These are phyloP conservation scores for Heteromurus nitidus DNA, from an alignment of 2,888 invertebrate genomes.

Conservation along the genomic window DNA sequence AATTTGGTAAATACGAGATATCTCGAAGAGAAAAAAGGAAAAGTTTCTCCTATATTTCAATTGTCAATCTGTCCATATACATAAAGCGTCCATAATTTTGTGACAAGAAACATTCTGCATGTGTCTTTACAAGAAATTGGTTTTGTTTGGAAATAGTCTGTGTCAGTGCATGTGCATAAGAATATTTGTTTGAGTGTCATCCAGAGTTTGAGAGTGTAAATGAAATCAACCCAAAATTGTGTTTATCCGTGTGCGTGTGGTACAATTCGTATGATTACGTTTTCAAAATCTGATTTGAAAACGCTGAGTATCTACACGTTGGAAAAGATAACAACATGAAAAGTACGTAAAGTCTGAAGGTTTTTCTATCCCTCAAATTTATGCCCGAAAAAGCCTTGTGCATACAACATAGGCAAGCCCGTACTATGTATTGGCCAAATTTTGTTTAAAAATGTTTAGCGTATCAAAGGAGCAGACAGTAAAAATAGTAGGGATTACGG, in stretches of 20 bases:
- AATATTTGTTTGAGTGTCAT: neutral
- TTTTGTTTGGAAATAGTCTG: constrained; percentile 7
- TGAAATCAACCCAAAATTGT: too few species aligned
- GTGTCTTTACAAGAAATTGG: neutral
- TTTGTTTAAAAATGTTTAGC: constrained; percentile 6
- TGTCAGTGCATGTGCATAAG: neutral
- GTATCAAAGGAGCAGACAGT: constrained; percentile 6
- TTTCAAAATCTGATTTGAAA: too few species aligned
- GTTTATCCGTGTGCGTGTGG: too few species aligned
- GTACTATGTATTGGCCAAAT: too few species aligned
- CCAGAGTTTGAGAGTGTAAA: too few species aligned
- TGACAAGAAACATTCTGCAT: neutral
- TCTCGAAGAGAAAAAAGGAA: neutral
- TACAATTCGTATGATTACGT: too few species aligned
- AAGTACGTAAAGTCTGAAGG: neutral
- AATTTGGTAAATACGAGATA: neutral
- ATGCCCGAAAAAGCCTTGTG: too few species aligned
- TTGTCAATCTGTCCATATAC: neutral
- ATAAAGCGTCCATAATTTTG: neutral
- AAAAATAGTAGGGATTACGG: constrained; percentile 33
- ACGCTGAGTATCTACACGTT: too few species aligned
- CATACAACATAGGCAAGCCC: too few species aligned
- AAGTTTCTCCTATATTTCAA: neutral
- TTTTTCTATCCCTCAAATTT: neutral
- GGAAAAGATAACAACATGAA: neutral